A percentile compares a stretch with the other conserved stretches of the same genome.
These are phyloP conservation scores for Mesocricetus auratus DNA, from an alignment of 2,113 vertebrate genomes.

Conservation along the genomic window DNA sequence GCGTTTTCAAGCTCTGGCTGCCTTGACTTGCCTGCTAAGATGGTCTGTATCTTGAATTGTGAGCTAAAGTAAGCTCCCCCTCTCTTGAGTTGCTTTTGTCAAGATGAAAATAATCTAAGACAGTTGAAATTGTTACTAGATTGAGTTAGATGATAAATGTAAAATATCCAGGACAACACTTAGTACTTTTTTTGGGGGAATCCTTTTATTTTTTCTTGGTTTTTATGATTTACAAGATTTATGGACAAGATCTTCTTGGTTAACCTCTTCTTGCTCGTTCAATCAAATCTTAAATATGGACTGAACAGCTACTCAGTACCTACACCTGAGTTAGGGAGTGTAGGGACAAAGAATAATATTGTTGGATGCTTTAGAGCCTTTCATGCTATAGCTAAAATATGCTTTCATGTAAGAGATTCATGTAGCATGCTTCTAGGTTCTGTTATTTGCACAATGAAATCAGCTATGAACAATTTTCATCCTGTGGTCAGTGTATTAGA, in stretches of 20 bases:
- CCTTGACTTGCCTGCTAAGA: neutral
- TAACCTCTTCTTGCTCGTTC: neutral
- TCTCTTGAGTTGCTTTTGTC: neutral
- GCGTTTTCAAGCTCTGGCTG: neutral
- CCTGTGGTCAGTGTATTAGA: neutral
- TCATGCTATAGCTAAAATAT: neutral
- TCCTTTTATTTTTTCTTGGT: neutral
- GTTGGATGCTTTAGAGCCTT: neutral
- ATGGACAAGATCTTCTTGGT: neutral
- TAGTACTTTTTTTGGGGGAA: neutral
- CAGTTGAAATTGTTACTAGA: neutral
- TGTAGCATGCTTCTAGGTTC: neutral
- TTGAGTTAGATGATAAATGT: neutral
- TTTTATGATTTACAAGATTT: neutral
- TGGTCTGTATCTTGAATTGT: neutral
- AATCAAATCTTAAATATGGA: neutral
- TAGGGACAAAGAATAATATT: neutral
- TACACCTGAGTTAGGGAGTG: neutral
- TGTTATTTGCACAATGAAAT: neutral
- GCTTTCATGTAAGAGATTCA: neutral
- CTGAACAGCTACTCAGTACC: neutral
- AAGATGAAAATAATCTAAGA: neutral
- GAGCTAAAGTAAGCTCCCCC: neutral
- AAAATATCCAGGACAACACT: neutral
- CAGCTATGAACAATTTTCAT: neutral